Evolutionary conservation across 1,140 invertebrate genomes (phyloP), one percentile per base, ranked within the genome.

Genomic region (Lasaia peninsularis): DNA sequence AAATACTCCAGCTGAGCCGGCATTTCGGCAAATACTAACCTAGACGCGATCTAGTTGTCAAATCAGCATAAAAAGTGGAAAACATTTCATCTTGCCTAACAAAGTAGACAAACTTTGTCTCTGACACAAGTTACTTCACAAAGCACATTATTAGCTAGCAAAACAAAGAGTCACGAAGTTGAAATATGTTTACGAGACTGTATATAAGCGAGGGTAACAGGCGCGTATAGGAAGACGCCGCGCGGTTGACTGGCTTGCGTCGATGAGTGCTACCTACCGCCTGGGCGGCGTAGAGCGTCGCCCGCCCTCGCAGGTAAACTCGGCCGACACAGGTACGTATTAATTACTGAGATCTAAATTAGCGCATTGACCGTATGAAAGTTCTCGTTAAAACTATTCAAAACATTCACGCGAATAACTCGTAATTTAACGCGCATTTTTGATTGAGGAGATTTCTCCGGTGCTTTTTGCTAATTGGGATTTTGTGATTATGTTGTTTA

Each of bases 261-360:
- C 67, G 63, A 58, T 65, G 59, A 60, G 56, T 62, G 11, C 50
- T 65, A 63, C 67, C 66, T 73, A 65, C 44, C 40, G 44, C 48
- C 35, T 48, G 61, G 56, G 56, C 58, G 57, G 37, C 37, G 37
- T 44, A 44, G 37, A 18, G 37, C 8, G 24, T 52, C 21, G 50
- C 10, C 59, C 58, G 58, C 70, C 67, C 66, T 72, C 76, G 64
- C 80, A 83, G 78, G 82, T 86, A 63, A 76, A 73, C 64, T 72
- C 64, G 49, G 54, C 63, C 59, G 58, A 49, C 65, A 57, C 53
- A 75, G 66, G 49, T 63, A 78, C 69, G 74, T 78, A 81, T 78
- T 83, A 83, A 86, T 86, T 86, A 83, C 75, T 79, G 69, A 63
- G 65, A 80, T 70, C 75, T 71, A 78, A 86, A 86, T 80, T 84